Evolutionary conservation across 2,888 invertebrate species (phyloP).

Genomic region (Metallyticus violacea): DNA sequence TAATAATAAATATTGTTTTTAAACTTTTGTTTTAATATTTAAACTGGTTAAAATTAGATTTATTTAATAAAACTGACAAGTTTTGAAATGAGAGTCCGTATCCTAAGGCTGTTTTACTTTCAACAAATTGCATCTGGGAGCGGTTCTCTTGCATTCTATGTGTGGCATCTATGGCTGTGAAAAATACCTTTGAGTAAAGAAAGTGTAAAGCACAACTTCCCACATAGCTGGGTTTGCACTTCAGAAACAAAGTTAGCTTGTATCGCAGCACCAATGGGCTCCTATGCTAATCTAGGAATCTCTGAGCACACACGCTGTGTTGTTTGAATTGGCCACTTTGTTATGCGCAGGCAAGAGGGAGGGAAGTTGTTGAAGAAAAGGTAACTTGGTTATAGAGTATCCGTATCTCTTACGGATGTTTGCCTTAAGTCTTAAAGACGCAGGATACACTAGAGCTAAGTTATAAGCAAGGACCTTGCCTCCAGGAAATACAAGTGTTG

Average conservation of each 20-base stretch:
- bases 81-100: too few species aligned
- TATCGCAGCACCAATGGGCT: background rate
- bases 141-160: too few species aligned
- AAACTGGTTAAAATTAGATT: too few species aligned
- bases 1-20: too few species aligned
- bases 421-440: constrained; percentile 7
- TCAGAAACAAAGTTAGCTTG: background rate
- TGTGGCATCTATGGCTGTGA: too few species aligned
- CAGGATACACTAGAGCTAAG: background rate
- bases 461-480: background rate
- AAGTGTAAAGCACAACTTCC: too few species aligned
- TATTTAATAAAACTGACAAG: too few species aligned
- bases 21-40: too few species aligned
- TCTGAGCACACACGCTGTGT: background rate
- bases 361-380: background rate
- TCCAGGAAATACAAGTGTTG: background rate
- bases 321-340: background rate
- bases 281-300: background rate
- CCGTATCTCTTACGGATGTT: constrained; percentile 11
- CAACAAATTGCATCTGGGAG: too few species aligned
- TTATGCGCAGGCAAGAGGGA: background rate
- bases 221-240: background rate
- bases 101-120: too few species aligned
- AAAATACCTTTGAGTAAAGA: too few species aligned
- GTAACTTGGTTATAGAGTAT: background rate